Percentiles rank a stretch among this genome's conserved stretches.
These are phyloP conservation scores for Drusus annulatus DNA, from an alignment of 1,140 invertebrate species.

Conservation along the genomic window DNA sequence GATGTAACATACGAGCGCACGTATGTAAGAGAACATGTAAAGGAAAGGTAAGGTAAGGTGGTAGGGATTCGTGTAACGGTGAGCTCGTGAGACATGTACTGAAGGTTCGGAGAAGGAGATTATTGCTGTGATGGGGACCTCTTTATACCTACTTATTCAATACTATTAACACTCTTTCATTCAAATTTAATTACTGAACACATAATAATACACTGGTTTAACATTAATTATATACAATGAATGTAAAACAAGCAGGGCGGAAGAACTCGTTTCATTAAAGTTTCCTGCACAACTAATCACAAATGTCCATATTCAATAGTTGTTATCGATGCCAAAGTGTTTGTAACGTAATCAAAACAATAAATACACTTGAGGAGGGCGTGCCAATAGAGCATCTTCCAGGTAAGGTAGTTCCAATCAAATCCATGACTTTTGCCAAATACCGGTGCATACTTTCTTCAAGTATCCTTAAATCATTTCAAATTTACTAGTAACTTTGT, in stretches of 20 bases:
- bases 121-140: neutral
- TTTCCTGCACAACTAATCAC: conserved; percentile 17
- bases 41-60: no score
- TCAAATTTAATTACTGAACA: conserved; percentile 39
- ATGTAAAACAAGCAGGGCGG: conserved; percentile 18
- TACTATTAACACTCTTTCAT: neutral
- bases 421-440: neutral
- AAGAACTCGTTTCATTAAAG: conserved; percentile 24
- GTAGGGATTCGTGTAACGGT: no score
- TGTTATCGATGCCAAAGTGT: neutral
- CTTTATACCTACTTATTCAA: conserved; percentile 22
- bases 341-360: conserved; percentile 4
- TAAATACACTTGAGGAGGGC: conserved; percentile 10
- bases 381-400: conserved; percentile 36
- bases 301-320: neutral
- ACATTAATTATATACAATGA: conserved; percentile 10
- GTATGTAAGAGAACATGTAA: no score
- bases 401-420: neutral
- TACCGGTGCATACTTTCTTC: no score
- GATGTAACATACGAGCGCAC: conserved; percentile 25
- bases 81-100: no score
- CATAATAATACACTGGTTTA: conserved; percentile 48
- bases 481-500: conserved; percentile 5
- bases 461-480: neutral
- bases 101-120: no score